Percentiles rank a stretch among this genome's conserved stretches.
phyloP scores from a whole-genome alignment of 2,113 vertebrate genomes.

The Clarias macrocephalus region DNA sequence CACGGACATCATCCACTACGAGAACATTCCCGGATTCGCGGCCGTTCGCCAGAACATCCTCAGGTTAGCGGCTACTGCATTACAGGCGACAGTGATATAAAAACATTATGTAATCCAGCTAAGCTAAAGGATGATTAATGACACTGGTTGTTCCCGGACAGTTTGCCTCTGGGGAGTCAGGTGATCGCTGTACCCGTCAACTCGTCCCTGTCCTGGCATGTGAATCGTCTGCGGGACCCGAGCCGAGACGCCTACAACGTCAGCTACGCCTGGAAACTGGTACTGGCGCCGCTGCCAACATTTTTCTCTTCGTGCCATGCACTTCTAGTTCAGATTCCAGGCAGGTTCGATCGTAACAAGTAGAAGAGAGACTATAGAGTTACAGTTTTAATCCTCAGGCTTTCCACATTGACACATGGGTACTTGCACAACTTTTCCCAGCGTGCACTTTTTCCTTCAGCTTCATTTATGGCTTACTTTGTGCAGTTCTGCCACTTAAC shows the following conservation, averaged over 20 bases:
- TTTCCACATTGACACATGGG: neutral
- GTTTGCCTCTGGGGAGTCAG: slow-evolving; percentile 96
- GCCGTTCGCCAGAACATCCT: slow-evolving; percentile 93
- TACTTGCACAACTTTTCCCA: neutral
- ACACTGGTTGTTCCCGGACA: slow-evolving; percentile 62
- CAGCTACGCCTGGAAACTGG: slow-evolving; percentile 99
- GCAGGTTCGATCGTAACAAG: neutral
- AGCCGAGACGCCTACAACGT: slow-evolving; percentile 92
- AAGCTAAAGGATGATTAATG: slow-evolving; percentile 1
- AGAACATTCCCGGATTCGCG: slow-evolving; percentile 94
- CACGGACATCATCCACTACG: slow-evolving; percentile 96
- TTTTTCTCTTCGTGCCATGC: neutral
- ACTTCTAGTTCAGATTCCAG: neutral
- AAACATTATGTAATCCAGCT: neutral
- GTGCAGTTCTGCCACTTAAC: neutral
- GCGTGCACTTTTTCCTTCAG: neutral
- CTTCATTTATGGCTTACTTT: neutral
- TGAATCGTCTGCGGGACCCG: slow-evolving; percentile 88
- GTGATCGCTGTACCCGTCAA: slow-evolving; percentile 92
- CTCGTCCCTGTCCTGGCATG: slow-evolving; percentile 95
- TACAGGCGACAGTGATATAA: neutral
- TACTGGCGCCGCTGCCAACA: slow-evolving; percentile 55
- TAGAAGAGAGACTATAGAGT: neutral
- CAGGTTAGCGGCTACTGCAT: slow-evolving; percentile 72
- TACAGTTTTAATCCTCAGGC: neutral